A percentile compares a stretch with the other conserved stretches of the same genome.
phyloP scores from a whole-genome alignment of 30 jellyfish, hydroid and myxozoan genomes.

The Cassiopea xamachana region DNA sequence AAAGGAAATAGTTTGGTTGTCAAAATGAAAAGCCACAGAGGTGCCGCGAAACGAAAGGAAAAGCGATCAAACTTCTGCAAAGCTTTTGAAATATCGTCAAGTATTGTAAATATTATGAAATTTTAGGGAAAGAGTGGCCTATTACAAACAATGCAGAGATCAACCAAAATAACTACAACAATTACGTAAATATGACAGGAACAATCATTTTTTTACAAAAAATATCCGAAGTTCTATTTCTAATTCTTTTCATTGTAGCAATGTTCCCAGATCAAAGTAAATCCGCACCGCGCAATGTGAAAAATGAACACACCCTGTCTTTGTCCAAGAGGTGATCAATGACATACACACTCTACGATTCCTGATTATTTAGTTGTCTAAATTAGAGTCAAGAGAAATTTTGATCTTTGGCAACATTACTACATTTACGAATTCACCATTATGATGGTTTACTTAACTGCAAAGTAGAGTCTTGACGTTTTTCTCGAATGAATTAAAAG shows the following conservation, averaged over 20 bases:
- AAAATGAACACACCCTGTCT: no score
- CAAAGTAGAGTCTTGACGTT: no score
- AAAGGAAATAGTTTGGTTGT: slow-evolving; percentile 27
- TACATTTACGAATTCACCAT: no score
- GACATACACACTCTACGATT: no score
- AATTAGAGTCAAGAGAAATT: no score
- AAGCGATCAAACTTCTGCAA: background rate
- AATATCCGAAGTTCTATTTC: background rate
- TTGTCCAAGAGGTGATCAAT: no score
- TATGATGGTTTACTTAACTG: no score
- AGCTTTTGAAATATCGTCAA: background rate
- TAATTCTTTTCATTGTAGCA: background rate
- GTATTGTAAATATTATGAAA: slow-evolving; percentile 18
- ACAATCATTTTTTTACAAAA: background rate
- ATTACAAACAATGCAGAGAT: background rate
- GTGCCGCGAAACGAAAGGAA: slow-evolving; percentile 8
- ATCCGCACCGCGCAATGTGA: no score
- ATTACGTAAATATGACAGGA: background rate
- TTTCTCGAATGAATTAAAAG: no score
- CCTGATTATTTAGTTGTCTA: no score
- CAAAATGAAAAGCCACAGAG: slow-evolving; percentile 10
- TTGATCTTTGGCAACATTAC: no score
- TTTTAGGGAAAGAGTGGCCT: slow-evolving; percentile 2
- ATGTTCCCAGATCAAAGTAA: no score
- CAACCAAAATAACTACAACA: background rate